These are phyloP conservation scores for Sebastes elongatus DNA, from an alignment of 2,797 vertebrate species.

Conservation along the genomic window DNA sequence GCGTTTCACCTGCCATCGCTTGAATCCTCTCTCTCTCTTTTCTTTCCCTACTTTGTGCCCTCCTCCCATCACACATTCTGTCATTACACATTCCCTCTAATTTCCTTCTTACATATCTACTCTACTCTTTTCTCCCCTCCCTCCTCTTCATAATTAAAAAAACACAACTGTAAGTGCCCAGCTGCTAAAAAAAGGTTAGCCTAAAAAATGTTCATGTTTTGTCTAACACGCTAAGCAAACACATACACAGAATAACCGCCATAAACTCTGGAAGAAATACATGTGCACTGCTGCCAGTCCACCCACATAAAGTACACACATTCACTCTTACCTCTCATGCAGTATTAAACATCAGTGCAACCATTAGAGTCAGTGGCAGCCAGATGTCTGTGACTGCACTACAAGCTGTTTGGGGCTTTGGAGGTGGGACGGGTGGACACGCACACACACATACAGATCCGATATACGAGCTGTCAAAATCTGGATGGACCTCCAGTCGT, in stretches of 20 bases:
- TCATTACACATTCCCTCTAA: constrained; percentile 10
- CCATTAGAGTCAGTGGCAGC: constrained; percentile 61
- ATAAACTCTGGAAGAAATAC: constrained; percentile 1
- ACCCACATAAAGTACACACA: not conserved
- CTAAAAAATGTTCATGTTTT: constrained; percentile 33
- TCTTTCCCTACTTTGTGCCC: not conserved
- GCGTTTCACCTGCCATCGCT: constrained; percentile 15
- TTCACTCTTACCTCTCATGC: constrained; percentile 41
- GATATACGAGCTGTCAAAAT: constrained; percentile 32
- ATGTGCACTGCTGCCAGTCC: not conserved
- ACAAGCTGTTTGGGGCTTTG: constrained; percentile 69
- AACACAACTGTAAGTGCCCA: constrained; percentile 25
- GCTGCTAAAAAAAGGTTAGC: constrained; percentile 33
- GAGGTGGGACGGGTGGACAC: constrained; percentile 19
- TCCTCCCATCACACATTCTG: constrained; percentile 1
- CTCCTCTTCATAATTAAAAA: not conserved
- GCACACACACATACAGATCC: constrained; percentile 1
- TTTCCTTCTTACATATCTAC: constrained; percentile 8
- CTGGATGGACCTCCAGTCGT: not conserved
- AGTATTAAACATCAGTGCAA: constrained; percentile 61
- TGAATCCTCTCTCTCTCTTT: not conserved
- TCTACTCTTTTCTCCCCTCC: not conserved
- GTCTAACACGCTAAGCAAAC: constrained; percentile 9
- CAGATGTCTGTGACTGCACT: constrained; percentile 65
- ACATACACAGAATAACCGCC: constrained; percentile 1